A percentile compares a stretch with the other conserved stretches of the same genome.
Conservation (phyloP, 2,797 vertebrate genomes). For the Melanotaenia boesemani region DNA sequence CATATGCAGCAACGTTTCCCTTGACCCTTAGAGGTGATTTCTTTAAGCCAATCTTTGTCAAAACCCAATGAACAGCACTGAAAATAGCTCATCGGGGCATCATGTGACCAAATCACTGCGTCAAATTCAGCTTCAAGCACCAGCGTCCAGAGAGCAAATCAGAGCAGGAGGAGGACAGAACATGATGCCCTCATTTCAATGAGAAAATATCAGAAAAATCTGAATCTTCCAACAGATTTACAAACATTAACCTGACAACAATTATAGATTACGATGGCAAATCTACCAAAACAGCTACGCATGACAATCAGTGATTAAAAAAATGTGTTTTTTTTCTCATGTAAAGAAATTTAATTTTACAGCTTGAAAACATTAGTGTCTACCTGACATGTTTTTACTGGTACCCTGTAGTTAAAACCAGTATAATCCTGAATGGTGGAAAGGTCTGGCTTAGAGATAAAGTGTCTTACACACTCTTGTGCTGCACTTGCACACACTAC, state of each 20-base stretch:
- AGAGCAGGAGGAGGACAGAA: not conserved
- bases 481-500: conserved; percentile 32
- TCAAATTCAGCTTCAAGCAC: conserved; percentile 3
- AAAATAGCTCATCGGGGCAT: conserved; percentile 1
- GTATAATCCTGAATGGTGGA: conserved; percentile 11
- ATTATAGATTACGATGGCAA: not conserved
- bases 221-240: not conserved
- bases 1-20: not conserved
- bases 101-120: not conserved
- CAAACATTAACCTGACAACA: too few species aligned
- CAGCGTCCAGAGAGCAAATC: not conserved
- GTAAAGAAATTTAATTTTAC: not conserved
- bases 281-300: not conserved
- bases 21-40: conserved; percentile 4
- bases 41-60: not conserved
- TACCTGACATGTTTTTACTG: conserved; percentile 13
- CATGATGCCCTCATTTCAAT: not conserved
- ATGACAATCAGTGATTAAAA: too few species aligned
- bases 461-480: conserved; percentile 30
- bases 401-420: conserved; percentile 34
- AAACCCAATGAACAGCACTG: not conserved
- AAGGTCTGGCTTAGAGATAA: conserved; percentile 43
- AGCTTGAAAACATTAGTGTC: conserved; percentile 7
- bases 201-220: not conserved
- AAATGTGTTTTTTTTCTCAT: too few species aligned